Conservation (phyloP, 2,888 invertebrate genomes). For the Lamellibrachia satsuma region DNA sequence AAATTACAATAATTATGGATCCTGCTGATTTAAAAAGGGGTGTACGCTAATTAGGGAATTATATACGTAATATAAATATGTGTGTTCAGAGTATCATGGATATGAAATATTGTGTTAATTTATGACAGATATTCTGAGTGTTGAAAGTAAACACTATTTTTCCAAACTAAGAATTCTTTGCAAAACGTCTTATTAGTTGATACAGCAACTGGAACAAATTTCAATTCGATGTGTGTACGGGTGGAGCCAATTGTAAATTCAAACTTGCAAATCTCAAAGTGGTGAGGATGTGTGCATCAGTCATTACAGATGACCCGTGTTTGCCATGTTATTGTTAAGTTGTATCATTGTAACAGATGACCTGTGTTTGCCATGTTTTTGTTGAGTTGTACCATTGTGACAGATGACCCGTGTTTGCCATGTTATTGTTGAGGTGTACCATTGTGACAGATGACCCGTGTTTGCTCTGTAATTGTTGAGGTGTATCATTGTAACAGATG, state of each 20-base stretch:
- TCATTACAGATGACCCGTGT: neutral
- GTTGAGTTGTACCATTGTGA: constrained; percentile 36
- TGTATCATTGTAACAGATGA: constrained; percentile 24
- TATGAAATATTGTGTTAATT: too few species aligned
- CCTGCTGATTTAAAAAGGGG: too few species aligned
- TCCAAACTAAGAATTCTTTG: neutral
- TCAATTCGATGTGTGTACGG: neutral
- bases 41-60: too few species aligned
- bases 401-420: too few species aligned
- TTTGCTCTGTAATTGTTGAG: neutral
- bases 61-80: too few species aligned
- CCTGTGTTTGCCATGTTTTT: constrained; percentile 34
- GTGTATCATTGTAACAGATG: neutral
- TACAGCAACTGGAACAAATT: neutral
- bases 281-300: too few species aligned
- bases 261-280: too few species aligned
- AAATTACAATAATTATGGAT: too few species aligned
- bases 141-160: neutral
- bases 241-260: too few species aligned
- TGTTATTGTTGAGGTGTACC: neutral
- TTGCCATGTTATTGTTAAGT: neutral
- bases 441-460: neutral
- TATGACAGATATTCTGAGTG: too few species aligned
- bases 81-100: too few species aligned
- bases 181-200: neutral